These are phyloP conservation scores for Branchipolynoe longqiensis DNA, from an alignment of 2,888 invertebrate species.

Conservation along the genomic window DNA sequence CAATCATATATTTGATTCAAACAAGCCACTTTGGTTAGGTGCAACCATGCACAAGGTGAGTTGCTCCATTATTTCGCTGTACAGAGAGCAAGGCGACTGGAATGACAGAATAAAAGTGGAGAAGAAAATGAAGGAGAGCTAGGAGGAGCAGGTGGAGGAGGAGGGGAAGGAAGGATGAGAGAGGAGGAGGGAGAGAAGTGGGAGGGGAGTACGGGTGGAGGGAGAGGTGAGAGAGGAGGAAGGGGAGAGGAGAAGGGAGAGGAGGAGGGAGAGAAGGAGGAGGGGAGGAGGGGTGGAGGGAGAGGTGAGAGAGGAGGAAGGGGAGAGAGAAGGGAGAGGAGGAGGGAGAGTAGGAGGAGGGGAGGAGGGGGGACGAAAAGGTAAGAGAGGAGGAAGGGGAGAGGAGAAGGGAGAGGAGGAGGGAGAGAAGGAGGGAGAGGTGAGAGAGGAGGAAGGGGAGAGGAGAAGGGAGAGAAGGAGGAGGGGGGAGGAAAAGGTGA, in stretches of 20 bases:
- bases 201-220: background rate
- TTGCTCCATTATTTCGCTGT: background rate
- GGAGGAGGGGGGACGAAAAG: background rate
- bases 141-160: constrained; percentile 19
- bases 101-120: background rate
- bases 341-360: background rate
- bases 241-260: background rate
- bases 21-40: too few relatives aligned
- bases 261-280: background rate
- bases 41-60: too few relatives aligned
- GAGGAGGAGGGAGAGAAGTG: background rate
- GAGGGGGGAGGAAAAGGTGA: constrained; percentile 14
- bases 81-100: background rate
- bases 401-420: background rate
- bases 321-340: background rate
- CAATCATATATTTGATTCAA: too few relatives aligned
- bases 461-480: background rate
- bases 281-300: background rate
- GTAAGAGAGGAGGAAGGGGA: background rate
- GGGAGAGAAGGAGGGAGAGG: background rate
- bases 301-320: background rate
- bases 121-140: background rate
- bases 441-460: background rate
- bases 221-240: background rate
- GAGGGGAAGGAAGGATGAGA: background rate